A percentile compares a stretch with the other conserved stretches of the same genome.
Evolutionary conservation across 2,888 invertebrate genomes (phyloP).

Genomic region (Rutpela maculata): DNA sequence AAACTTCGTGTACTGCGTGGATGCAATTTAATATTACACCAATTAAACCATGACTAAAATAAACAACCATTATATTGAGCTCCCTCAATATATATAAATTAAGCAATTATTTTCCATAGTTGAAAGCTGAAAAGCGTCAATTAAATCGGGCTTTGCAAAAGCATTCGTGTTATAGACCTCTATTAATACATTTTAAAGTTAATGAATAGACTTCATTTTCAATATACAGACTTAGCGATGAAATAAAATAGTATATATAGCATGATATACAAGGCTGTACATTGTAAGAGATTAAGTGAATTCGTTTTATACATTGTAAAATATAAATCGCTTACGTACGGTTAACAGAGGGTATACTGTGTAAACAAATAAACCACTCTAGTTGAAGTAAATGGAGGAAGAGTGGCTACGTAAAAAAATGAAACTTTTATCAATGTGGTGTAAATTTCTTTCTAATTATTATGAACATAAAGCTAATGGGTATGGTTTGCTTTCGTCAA

Average conservation of each 20-base stretch:
- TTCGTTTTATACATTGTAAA: constrained; percentile 23
- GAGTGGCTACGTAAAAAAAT: neutral
- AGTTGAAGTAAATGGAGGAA: neutral
- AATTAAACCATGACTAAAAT: constrained; percentile 11
- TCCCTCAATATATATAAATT: constrained; percentile 23
- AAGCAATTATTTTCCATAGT: constrained; percentile 28
- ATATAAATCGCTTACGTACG: constrained; percentile 10
- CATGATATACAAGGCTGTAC: constrained; percentile 27
- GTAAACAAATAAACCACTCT: constrained; percentile 2
- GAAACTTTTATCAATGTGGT: neutral
- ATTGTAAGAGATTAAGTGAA: constrained; percentile 30
- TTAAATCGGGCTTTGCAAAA: constrained; percentile 28
- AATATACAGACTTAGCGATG: constrained; percentile 16
- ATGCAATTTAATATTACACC: neutral
- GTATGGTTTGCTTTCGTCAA: too few relatives aligned
- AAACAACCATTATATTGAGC: constrained; percentile 4
- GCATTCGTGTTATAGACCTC: constrained; percentile 16
- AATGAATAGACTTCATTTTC: constrained; percentile 37
- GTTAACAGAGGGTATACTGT: neutral
- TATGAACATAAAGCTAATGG: too few relatives aligned
- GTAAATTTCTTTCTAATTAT: too few relatives aligned
- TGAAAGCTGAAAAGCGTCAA: constrained; percentile 32
- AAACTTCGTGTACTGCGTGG: neutral
- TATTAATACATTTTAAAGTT: constrained; percentile 37
- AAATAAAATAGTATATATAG: constrained; percentile 23